Evolutionary conservation across 2,113 vertebrate species (phyloP), one percentile per base, ranked within the genome.

Genomic region (Daubentonia madagascariensis): DNA sequence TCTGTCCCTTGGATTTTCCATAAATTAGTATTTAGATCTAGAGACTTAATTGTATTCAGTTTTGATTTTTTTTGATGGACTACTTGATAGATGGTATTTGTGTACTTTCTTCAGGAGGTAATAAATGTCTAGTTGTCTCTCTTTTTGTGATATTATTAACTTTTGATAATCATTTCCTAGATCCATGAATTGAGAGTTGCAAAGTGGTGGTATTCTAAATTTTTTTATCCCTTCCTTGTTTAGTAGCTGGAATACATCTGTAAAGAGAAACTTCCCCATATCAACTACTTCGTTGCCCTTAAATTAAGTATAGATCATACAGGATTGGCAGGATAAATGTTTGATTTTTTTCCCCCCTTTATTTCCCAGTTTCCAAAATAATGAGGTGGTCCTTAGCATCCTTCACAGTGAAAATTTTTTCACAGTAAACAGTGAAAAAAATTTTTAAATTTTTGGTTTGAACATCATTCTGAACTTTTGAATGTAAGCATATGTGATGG

Each of bases 381-480:
- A 85, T 63, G 23, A 73, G 4, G 11, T 78, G 7, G 9, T 79
- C 28, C 40, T 11, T 85, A 75, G 23, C 30, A 75, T 95, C 30
- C 40, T 80, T 88, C 32, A 85, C 7, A 85, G n/a, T n/a, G n/a
- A n/a, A n/a, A n/a, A n/a, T n/a, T n/a, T n/a, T n/a, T n/a, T n/a
- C n/a, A n/a, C n/a, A n/a, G n/a, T n/a, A n/a, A n/a, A n/a, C n/a
- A n/a, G n/a, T n/a, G n/a, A n/a, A n/a, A n/a, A n/a, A n/a, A n/a
- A n/a, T n/a, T n/a, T n/a, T n/a, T n/a, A n/a, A n/a, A n/a, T n/a
- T n/a, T n/a, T n/a, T n/a, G 6, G 67, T 45, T 91, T 94, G 23
- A 85, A 52, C n/a, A 50, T 93, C 12, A 93, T 81, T 87, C 95
- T 95, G 57, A 93, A 97, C 54, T 95, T 96, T 40, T 7, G 5